Percentiles rank a stretch among this genome's conserved stretches.
Conservation (phyloP, 2,888 invertebrate species). For the Iphiclides podalirius region DNA sequence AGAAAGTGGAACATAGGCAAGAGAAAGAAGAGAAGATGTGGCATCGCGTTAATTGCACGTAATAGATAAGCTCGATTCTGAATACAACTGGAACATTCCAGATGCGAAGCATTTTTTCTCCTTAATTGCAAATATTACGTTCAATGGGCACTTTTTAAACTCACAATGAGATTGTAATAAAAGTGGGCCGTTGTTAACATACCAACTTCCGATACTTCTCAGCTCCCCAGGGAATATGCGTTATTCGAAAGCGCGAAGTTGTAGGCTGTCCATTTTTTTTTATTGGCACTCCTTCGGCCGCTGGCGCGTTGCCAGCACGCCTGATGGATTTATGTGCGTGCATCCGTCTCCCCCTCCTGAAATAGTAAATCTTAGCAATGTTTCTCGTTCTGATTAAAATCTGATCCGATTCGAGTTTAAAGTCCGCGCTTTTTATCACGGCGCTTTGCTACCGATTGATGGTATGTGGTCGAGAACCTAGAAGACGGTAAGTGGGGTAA, state of each 20-base stretch:
- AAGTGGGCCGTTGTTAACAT: too few species aligned
- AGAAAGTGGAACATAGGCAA: too few species aligned
- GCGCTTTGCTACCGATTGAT: neutral
- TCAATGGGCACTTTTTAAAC: too few species aligned
- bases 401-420: slow-evolving; percentile 3
- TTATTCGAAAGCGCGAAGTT: slow-evolving; percentile 16
- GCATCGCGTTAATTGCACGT: too few species aligned
- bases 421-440: neutral
- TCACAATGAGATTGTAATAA: too few species aligned
- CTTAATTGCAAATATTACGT: too few species aligned
- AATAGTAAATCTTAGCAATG: slow-evolving; percentile 25
- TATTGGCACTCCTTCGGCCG: slow-evolving; percentile 38
- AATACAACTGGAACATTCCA: too few species aligned
- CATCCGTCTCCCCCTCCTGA: slow-evolving; percentile 26
- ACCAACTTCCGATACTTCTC: neutral
- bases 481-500: too few species aligned
- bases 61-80: too few species aligned
- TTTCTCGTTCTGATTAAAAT: slow-evolving; percentile 25
- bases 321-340: slow-evolving; percentile 67
- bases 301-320: slow-evolving; percentile 52
- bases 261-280: slow-evolving; percentile 30
- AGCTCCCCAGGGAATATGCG: slow-evolving; percentile 3
- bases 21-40: too few species aligned
- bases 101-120: too few species aligned
- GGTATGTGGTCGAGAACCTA: too few species aligned